Conservation (phyloP, 2,888 invertebrate genomes). For the Neoitamus cyanurus region DNA sequence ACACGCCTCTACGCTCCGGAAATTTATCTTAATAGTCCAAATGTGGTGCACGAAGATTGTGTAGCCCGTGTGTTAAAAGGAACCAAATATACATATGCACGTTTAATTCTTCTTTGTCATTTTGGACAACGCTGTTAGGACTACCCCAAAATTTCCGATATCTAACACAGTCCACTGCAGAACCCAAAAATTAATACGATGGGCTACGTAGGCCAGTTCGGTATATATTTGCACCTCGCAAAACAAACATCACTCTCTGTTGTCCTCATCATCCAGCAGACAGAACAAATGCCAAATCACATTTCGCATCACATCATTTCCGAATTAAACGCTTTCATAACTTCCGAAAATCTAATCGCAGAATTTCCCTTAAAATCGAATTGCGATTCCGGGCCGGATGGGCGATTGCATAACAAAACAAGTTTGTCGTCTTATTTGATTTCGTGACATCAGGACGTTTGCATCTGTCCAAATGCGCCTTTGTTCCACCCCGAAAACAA, state of each 20-base stretch:
- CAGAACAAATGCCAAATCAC: neutral
- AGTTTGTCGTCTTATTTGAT: neutral
- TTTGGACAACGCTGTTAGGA: too few relatives aligned
- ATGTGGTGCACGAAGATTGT: too few relatives aligned
- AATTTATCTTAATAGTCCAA: too few relatives aligned
- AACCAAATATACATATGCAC: too few relatives aligned
- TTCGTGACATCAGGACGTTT: constrained; percentile 17
- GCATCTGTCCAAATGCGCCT: constrained; percentile 33
- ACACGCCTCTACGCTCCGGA: too few relatives aligned
- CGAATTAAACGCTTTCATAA: neutral
- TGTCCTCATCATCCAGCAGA: neutral
- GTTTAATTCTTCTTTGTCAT: too few relatives aligned
- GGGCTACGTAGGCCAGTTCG: too few relatives aligned
- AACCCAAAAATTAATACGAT: too few relatives aligned
- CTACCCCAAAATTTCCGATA: too few relatives aligned
- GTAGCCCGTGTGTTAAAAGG: too few relatives aligned
- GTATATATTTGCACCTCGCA: neutral
- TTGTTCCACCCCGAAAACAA: constrained; percentile 5
- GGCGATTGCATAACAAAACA: neutral
- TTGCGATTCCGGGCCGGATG: neutral
- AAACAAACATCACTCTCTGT: neutral
- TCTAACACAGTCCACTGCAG: too few relatives aligned
- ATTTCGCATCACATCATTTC: neutral
- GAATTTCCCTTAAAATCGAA: neutral
- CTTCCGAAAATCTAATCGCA: neutral